Conservation (phyloP, 2,797 vertebrate species). For the Spizella passerina region DNA sequence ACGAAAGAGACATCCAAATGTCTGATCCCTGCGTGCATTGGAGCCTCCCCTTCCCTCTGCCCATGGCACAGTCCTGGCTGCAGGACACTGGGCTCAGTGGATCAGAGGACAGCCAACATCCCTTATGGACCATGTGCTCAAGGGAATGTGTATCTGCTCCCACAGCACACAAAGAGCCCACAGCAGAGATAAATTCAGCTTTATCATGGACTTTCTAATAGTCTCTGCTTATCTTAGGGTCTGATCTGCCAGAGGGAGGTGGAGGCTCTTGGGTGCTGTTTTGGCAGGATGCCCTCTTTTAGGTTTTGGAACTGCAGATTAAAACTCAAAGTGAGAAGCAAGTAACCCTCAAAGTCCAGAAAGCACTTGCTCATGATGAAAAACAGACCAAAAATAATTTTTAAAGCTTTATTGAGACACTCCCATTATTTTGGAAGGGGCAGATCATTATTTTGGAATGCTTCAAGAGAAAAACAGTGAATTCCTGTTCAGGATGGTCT, state of each 20-base stretch:
- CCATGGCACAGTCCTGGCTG: not conserved
- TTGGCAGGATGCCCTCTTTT: not conserved
- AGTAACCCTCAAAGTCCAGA: not conserved
- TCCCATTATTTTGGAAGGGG: not conserved
- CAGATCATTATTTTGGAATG: not conserved
- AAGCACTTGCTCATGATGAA: not conserved
- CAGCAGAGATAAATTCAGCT: not conserved
- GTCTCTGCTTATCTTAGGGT: not conserved
- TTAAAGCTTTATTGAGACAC: not conserved
- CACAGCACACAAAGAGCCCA: not conserved
- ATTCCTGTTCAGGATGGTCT: not conserved
- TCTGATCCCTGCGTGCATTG: rapidly evolving
- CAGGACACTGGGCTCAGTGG: not conserved
- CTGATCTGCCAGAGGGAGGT: not conserved
- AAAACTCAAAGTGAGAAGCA: not conserved
- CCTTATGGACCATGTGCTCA: not conserved
- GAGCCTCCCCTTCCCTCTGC: not conserved
- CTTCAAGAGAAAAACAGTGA: not conserved
- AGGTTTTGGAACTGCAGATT: not conserved
- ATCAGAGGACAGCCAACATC: not conserved
- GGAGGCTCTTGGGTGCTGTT: not conserved
- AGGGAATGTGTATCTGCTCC: not conserved
- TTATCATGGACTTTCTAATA: not conserved
- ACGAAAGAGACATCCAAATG: not conserved
- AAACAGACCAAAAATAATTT: not conserved